Conservation (phyloP, 2,797 vertebrate species). For the Clamator glandarius region DNA sequence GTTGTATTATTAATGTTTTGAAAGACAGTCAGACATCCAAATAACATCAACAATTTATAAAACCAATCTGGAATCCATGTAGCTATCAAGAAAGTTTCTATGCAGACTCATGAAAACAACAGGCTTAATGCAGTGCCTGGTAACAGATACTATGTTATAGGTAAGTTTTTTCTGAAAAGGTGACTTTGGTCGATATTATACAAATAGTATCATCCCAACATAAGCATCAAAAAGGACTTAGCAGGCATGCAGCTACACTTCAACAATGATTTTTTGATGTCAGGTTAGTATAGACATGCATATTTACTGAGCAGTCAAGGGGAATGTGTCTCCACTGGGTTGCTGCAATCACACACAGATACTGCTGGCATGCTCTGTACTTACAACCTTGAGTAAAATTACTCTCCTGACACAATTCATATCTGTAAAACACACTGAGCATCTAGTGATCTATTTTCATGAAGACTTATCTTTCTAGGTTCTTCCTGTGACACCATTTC, state of each 20-base stretch:
- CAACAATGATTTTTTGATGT: not conserved
- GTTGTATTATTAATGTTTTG: not conserved
- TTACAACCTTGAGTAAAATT: not conserved
- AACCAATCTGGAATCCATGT: not conserved
- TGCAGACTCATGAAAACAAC: not conserved
- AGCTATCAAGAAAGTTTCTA: not conserved
- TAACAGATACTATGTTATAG: not conserved
- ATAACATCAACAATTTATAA: not conserved
- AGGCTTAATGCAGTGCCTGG: not conserved
- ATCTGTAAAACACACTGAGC: not conserved
- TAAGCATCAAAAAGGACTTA: not conserved
- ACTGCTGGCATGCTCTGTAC: not conserved
- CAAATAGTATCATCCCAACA: not conserved
- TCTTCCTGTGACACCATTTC: not conserved
- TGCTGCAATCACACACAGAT: not conserved
- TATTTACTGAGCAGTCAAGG: not conserved
- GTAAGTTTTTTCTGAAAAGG: not conserved
- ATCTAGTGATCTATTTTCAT: not conserved
- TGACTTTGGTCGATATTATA: not conserved
- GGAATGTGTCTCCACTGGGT: not conserved
- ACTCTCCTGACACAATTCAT: not conserved
- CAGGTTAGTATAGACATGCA: not conserved
- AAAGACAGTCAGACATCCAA: not conserved
- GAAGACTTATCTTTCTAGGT: not conserved
- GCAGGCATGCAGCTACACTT: not conserved